Conservation (phyloP, 2,113 vertebrate genomes). For the Chionis minor region DNA sequence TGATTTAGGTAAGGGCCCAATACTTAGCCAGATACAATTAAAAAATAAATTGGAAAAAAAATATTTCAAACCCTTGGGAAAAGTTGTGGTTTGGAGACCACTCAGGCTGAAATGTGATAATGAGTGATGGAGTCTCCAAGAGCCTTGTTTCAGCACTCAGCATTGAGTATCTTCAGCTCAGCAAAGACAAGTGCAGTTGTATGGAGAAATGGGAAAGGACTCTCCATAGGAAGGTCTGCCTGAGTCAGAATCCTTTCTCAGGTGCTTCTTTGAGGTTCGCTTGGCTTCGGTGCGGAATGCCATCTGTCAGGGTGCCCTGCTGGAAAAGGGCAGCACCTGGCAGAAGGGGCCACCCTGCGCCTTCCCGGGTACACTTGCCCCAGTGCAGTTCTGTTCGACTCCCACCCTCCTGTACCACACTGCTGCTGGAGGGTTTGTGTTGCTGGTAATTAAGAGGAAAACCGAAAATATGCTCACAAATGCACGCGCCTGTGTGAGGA, state of each 20-base stretch:
- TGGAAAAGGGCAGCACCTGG: rapidly evolving
- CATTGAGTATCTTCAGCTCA: neutral
- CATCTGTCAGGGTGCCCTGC: neutral
- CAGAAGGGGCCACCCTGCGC: neutral
- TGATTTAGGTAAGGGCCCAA: neutral
- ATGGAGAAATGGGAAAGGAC: neutral
- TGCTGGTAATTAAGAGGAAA: neutral
- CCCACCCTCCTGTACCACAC: neutral
- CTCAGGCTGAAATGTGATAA: slow-evolving; percentile 12
- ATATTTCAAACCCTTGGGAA: neutral
- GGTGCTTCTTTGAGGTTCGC: neutral
- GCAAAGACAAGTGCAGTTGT: neutral
- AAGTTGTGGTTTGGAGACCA: slow-evolving; percentile 23
- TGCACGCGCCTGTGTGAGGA: no score
- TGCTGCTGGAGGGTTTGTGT: neutral
- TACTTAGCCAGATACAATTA: neutral
- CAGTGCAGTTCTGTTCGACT: neutral
- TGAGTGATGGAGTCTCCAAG: neutral
- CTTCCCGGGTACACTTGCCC: neutral
- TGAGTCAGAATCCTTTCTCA: neutral
- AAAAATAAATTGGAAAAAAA: neutral
- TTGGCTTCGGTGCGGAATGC: neutral
- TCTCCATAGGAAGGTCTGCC: neutral
- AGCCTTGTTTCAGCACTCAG: neutral
- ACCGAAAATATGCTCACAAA: rapidly evolving